Base-by-base conservation (phyloP, 2,888 invertebrate species). In the Plusia festucae region DNA sequence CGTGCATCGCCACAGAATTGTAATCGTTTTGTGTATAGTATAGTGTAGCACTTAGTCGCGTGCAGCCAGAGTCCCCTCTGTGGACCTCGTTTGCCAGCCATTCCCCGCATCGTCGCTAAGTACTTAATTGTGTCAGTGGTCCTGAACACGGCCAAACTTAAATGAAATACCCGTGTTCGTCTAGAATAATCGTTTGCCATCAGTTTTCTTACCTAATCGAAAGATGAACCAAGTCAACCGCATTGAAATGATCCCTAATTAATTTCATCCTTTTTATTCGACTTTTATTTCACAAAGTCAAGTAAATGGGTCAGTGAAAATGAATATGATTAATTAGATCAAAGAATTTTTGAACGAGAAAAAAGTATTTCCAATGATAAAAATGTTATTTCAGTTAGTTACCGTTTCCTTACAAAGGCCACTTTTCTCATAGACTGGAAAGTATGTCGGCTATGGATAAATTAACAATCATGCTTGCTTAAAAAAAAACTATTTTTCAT, bases 81-180 rank as follows among this genome's bases (percentile, higher is more conserved):
- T 67, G 66, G 71, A 72, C 72, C 58, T 72, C 64, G 75, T 79
- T 79, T 70, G 65, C 77, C 68, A 68, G 75, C 81, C 69, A 76
- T 67, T 71, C 67, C 72, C 70, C 76, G 78, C 73, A 70, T 76
- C 70, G 78, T 78, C 75, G 78, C 81, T 87, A 88, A 89, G 85
- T 87, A 88, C 79, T 85, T 86, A 88, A 88, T 85, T 86, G 83
- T 88, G 83, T 89, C 85, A 83, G 82, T 74, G 74, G 78, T 76
- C 63, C 77, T 63, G 69, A 76, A 67, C 80, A 79, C 73, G 72
- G 79, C 69, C 78, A 68, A 88, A 85, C 85, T 88, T 87, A 81
- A 86, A 88, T 84, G 82, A 88, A 84, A 83, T 80, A 82, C 74
- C 82, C 78, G 68, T 79, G 80, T 82, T 81, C 60, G 66, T 53